Conservation (phyloP, 1,140 invertebrate genomes). For the Lordiphosa clarofinis region DNA sequence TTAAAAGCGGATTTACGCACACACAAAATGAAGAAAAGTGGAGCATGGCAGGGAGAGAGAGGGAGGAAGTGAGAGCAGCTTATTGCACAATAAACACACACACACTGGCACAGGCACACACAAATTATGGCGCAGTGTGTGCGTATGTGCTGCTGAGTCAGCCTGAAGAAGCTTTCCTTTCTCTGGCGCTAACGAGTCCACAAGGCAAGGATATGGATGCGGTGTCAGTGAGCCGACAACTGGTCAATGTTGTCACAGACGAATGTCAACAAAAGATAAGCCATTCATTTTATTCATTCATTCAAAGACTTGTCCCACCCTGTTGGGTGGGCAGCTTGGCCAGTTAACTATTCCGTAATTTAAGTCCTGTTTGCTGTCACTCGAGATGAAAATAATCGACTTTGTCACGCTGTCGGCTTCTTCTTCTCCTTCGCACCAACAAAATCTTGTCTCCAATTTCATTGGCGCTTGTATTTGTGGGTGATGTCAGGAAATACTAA, state of each 20-base stretch:
- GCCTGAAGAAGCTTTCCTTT: slow-evolving; percentile 44
- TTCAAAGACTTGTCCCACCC: slow-evolving; percentile 24
- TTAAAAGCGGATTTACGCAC: slow-evolving; percentile 77
- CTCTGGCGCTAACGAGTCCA: slow-evolving; percentile 52
- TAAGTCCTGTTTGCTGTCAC: slow-evolving; percentile 75
- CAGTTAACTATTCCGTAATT: slow-evolving; percentile 77
- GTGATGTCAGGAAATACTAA: slow-evolving; percentile 15
- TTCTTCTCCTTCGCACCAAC: not conserved
- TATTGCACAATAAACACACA: slow-evolving; percentile 74
- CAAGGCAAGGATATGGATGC: slow-evolving; percentile 1
- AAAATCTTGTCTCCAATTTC: slow-evolving; percentile 54
- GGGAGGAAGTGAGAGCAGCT: slow-evolving; percentile 48
- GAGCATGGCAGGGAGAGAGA: not conserved
- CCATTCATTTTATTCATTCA: slow-evolving; percentile 77
- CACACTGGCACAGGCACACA: slow-evolving; percentile 23
- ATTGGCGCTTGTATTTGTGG: slow-evolving; percentile 25
- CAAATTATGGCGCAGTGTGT: slow-evolving; percentile 32
- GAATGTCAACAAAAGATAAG: slow-evolving; percentile 78
- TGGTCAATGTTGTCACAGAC: slow-evolving; percentile 77
- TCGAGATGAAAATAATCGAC: slow-evolving; percentile 77
- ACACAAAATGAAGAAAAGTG: slow-evolving; percentile 41
- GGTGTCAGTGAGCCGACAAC: slow-evolving; percentile 43
- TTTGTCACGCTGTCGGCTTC: slow-evolving; percentile 49
- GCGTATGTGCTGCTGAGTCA: slow-evolving; percentile 34
- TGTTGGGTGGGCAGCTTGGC: slow-evolving; percentile 6